Evolutionary conservation across 2,113 vertebrate species (phyloP).

Genomic region (Oncorhynchus clarkii): DNA sequence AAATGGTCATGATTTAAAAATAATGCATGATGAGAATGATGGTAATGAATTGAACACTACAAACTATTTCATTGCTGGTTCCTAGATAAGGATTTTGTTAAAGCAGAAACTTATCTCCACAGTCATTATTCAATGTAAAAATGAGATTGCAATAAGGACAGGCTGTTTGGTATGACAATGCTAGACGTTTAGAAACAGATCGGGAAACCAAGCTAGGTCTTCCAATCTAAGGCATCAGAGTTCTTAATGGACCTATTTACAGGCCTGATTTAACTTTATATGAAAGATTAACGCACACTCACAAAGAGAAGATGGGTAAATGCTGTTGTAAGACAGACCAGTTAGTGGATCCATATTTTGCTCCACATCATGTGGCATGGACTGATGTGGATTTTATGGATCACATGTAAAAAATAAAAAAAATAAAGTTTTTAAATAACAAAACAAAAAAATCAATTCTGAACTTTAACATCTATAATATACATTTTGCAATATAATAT

Average conservation of each 20-base stretch:
- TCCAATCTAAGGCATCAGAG: background rate
- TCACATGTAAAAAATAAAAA: background rate
- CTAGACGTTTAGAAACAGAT: background rate
- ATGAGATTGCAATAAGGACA: background rate
- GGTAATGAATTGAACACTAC: no score
- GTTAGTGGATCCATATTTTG: background rate
- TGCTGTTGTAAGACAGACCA: background rate
- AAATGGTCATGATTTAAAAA: no score
- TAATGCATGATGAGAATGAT: no score
- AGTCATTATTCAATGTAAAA: background rate
- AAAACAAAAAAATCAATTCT: background rate
- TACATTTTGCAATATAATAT: constrained; percentile 2
- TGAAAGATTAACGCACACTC: no score
- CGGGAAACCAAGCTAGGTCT: background rate
- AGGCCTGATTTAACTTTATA: no score
- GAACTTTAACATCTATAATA: background rate
- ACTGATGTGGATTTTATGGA: background rate
- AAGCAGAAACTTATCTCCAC: no score
- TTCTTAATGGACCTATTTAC: no score
- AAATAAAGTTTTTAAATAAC: background rate
- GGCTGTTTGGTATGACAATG: background rate
- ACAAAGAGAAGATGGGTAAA: background rate
- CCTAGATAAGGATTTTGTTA: no score
- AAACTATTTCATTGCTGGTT: background rate
- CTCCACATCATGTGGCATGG: background rate